phyloP scores from a whole-genome alignment of 37 sponge, comb jelly and placozoan genomes.

The Halichondria panicea region DNA sequence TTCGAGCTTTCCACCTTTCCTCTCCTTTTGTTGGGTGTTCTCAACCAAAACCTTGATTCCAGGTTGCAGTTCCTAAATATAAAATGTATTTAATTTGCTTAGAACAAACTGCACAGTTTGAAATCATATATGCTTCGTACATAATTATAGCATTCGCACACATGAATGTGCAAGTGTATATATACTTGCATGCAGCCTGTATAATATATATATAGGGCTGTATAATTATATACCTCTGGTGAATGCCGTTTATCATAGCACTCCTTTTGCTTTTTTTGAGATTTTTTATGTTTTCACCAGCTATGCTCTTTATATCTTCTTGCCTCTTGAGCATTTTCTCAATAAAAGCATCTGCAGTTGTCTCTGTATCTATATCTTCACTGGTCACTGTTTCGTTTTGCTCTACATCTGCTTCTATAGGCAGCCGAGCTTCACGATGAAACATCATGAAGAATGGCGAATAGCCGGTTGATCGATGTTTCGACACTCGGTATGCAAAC shows the following conservation, averaged over 20 bases:
- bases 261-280: slow-evolving; percentile 19
- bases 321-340: slow-evolving; percentile 1
- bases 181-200: no score
- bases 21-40: slow-evolving; percentile 12
- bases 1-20: slow-evolving; percentile 36
- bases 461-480: slow-evolving; percentile 29
- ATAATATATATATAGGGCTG: neutral
- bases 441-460: slow-evolving; percentile 39
- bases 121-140: neutral
- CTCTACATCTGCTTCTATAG: slow-evolving; percentile 9
- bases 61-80: neutral
- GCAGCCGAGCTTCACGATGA: slow-evolving; percentile 9
- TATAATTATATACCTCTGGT: neutral
- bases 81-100: no score
- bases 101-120: neutral
- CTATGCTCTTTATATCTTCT: neutral
- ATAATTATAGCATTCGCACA: no score
- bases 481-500: slow-evolving; percentile 26
- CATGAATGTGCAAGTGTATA: no score
- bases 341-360: neutral
- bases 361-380: neutral
- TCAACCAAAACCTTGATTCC: slow-evolving; percentile 28
- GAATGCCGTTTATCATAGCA: neutral
- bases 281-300: slow-evolving; percentile 6
- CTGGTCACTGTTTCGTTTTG: neutral